Base-by-base conservation (phyloP, 2,888 invertebrate genomes). In the Pteria penguin region DNA sequence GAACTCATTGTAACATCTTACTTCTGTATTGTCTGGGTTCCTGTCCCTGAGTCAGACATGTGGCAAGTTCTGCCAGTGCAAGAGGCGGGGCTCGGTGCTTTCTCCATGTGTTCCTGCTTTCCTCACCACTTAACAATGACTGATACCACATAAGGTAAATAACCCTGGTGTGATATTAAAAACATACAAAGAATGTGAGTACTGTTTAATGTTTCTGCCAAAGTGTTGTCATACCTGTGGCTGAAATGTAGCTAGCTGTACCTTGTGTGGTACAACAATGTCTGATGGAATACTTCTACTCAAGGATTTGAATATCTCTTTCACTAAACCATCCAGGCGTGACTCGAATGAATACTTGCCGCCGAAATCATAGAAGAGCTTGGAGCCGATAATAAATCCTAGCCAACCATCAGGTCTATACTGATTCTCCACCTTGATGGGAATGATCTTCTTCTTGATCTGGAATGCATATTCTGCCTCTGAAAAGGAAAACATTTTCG, bases 391-490 rank as follows among this genome's bases (percentile, higher is more conserved):
- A n/a, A 81, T 80, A 26, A 83, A 76, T 4, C 83, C 83, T 2
- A 83, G 55, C 83, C 83, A 83, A 5, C 82, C 83, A 63, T 82
- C 82, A 1, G 79, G 73, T 31, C 52, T 61, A 29, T 82, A 83
- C 4, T 74, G 65, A 26, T 32, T 60, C 67, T 80, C 76, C 82
- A 83, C 77, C 32, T 75, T 73, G 14, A 82, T 32, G 5, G 83
- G 83, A 27, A 83, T 72, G 14, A 83, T 75, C 26, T 65, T 66
- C 54, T 80, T 82, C 33, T 75, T 74, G 31, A 70, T 52, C 31
- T 76, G 75, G 54, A 73, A 78, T 0, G 83, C 83, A 72, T 83
- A 83, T 61, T 82, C 83, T 24, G 81, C 83, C 74, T 83, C 83
- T 75, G 78, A 24, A 78, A 78, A 61, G 2, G n/a, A 22, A 62